phyloP scores from a whole-genome alignment of 2,888 invertebrate genomes.

The Polymixis lichenea region DNA sequence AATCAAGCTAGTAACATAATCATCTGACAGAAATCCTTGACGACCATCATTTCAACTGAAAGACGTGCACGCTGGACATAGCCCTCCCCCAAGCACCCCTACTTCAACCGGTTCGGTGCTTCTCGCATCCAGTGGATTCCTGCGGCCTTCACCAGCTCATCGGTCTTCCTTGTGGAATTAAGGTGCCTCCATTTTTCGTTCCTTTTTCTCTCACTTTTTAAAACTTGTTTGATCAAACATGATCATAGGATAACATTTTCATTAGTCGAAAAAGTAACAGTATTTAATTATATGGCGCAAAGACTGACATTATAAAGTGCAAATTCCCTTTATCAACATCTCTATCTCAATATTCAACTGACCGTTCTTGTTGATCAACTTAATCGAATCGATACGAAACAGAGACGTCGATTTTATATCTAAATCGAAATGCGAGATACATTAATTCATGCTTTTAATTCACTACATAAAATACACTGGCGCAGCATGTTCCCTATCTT shows the following conservation, averaged over 20 bases:
- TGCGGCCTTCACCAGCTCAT: too few relatives aligned
- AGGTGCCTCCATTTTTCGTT: background rate
- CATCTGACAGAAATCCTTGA: too few relatives aligned
- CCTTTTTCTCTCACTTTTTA: background rate
- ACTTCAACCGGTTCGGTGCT: too few relatives aligned
- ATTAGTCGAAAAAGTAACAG: background rate
- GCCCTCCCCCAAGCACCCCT: too few relatives aligned
- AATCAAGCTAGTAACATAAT: background rate
- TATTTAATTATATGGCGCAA: background rate
- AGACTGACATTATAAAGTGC: background rate
- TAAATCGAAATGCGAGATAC: slow-evolving; percentile 71
- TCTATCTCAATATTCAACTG: slow-evolving; percentile 23
- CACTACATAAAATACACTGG: slow-evolving; percentile 72
- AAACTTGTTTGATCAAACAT: background rate
- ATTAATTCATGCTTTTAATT: slow-evolving; percentile 76
- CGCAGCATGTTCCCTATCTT: slow-evolving; percentile 79
- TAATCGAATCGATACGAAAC: slow-evolving; percentile 68
- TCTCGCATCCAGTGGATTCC: too few relatives aligned
- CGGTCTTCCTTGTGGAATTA: too few relatives aligned
- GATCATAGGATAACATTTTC: too few relatives aligned
- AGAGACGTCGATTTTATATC: slow-evolving; percentile 70
- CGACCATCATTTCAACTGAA: background rate
- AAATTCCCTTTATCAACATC: background rate
- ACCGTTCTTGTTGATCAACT: slow-evolving; percentile 61
- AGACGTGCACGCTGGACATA: background rate